Conservation (phyloP, 1,140 invertebrate genomes). For the Drosophila ogumai region DNA sequence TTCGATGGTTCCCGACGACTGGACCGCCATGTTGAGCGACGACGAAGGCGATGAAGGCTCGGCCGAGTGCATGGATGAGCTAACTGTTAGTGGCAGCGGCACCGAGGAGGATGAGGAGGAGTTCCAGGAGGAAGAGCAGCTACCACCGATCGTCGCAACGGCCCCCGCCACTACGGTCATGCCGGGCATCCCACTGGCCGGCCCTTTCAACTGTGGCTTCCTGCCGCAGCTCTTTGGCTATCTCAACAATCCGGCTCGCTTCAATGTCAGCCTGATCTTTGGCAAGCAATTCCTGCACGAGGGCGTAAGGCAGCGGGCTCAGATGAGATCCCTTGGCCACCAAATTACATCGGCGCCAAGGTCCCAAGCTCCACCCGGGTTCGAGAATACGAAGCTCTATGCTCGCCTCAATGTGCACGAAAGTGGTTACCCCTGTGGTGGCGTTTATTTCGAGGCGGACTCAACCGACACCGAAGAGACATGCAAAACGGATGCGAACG, state of each 20-base stretch:
- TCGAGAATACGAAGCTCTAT: constrained; percentile 27
- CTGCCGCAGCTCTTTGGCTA: constrained; percentile 8
- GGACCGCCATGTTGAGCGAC: constrained; percentile 56
- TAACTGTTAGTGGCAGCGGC: not conserved
- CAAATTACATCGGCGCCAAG: too few relatives aligned
- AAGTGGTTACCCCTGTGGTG: constrained; percentile 48
- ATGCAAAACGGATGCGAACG: not conserved
- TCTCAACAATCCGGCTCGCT: not conserved
- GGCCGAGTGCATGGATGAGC: not conserved
- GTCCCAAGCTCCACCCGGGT: constrained; percentile 22
- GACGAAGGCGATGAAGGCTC: constrained; percentile 1
- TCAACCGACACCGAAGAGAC: not conserved
- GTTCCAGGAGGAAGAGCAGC: not conserved
- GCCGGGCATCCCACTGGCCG: not conserved
- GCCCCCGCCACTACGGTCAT: too few relatives aligned
- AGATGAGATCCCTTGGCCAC: not conserved
- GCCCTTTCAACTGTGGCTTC: not conserved
- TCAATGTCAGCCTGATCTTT: constrained; percentile 44
- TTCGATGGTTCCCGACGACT: constrained; percentile 44
- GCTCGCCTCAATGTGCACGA: constrained; percentile 36
- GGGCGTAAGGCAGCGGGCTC: constrained; percentile 41
- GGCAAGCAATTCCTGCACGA: constrained; percentile 49
- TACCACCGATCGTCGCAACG: not conserved
- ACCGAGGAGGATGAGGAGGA: constrained; percentile 1
- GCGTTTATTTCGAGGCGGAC: constrained; percentile 40